phyloP scores from a whole-genome alignment of 1,140 invertebrate genomes.

The Rhagoletis pomonella region DNA sequence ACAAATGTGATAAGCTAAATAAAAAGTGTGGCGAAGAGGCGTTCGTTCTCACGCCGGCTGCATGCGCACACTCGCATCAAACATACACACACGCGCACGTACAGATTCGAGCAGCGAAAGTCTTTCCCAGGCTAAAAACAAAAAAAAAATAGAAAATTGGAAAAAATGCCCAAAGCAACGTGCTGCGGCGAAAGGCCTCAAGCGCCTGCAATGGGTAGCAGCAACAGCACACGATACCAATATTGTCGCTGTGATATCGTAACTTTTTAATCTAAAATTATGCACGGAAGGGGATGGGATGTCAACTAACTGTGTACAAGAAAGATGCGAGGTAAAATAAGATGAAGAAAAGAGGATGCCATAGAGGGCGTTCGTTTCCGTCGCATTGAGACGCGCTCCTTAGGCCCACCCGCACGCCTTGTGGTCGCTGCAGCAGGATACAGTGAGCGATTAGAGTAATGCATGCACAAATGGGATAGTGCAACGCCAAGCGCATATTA shows the following conservation, averaged over 20 bases:
- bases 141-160: not conserved
- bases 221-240: not conserved
- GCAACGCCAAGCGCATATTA: constrained; percentile 46
- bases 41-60: constrained; percentile 21
- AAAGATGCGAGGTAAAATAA: constrained; percentile 17
- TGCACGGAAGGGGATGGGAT: not conserved
- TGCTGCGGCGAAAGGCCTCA: no score
- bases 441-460: constrained; percentile 12
- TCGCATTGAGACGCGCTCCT: not conserved
- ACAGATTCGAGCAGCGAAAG: not conserved
- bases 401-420: not conserved
- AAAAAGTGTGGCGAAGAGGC: not conserved
- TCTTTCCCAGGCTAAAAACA: constrained; percentile 4
- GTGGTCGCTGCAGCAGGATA: not conserved
- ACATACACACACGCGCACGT: not conserved
- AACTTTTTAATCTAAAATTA: constrained; percentile 41
- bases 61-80: not conserved
- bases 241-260: constrained; percentile 36
- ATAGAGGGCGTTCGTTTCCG: no score
- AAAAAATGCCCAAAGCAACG: constrained; percentile 4
- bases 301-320: not conserved
- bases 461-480: constrained; percentile 11
- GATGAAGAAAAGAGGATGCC: not conserved
- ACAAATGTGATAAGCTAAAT: not conserved
- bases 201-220: not conserved